These are phyloP conservation scores for Periphyllus acericola DNA, from an alignment of 2,888 invertebrate genomes.

Conservation along the genomic window DNA sequence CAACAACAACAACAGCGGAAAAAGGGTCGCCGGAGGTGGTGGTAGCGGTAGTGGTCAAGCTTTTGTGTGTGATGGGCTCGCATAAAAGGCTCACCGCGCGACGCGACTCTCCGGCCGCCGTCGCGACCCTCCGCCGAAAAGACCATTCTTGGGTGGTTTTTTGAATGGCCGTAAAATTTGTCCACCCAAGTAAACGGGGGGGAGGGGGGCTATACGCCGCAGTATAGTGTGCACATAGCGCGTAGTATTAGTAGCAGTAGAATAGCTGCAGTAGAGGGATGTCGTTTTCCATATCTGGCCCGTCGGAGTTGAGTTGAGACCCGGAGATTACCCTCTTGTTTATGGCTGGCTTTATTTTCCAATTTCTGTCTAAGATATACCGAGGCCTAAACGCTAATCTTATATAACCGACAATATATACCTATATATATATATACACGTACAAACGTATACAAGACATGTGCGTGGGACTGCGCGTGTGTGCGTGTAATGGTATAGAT, in stretches of 20 bases:
- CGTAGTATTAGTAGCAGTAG: background rate
- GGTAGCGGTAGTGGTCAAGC: conserved; percentile 47
- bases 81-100: conserved; percentile 51
- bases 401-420: background rate
- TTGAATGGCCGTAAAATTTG: conserved; percentile 59
- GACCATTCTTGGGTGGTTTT: conserved; percentile 54
- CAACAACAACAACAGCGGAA: conserved; percentile 38
- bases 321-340: conserved; percentile 58
- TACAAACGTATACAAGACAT: no score
- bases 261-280: conserved; percentile 20
- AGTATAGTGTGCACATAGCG: background rate
- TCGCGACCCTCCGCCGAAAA: conserved; percentile 21
- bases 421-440: conserved; percentile 1
- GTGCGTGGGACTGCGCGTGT: background rate
- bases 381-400: conserved; percentile 36
- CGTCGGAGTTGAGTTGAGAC: conserved; percentile 47
- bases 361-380: conserved; percentile 58
- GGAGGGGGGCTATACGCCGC: background rate
- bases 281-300: conserved; percentile 60
- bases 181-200: conserved; percentile 38
- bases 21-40: conserved; percentile 24
- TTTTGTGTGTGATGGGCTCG: conserved; percentile 57
- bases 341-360: conserved; percentile 60
- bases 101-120: background rate
- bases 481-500: background rate